Base-by-base conservation (phyloP, 2,113 vertebrate genomes). In the Elaphurus davidianus region DNA sequence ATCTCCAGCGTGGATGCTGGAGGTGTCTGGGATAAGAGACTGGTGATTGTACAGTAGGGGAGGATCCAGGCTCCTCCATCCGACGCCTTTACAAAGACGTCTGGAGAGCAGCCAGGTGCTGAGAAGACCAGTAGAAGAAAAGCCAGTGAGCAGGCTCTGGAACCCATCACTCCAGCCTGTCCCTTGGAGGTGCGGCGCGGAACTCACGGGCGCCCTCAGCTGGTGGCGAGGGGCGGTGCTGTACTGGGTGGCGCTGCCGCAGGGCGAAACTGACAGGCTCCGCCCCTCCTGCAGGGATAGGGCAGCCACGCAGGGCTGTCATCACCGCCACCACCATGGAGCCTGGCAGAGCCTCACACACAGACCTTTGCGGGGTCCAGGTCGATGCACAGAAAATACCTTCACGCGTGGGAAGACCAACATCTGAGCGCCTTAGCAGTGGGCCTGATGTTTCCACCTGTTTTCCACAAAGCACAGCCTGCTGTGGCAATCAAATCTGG, bases 181-280 rank as follows among this genome's bases (percentile, higher is more conserved):
- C 15, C 7, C 13, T 9, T 11, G 54, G 17, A 17, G 12, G 1
- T 28, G 50, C 0, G 5, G 79, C 17, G 16, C 7, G 17, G 43
- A 19, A 6, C 57, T 30, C 0, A 1, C 16, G 7, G 54, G 43
- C 19, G 43, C 19, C 64, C 40, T 40, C 14, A 17, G n/a, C 50
- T 33, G 33, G 23, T 5, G n/a, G 8, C 2, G 8, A 25, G 1
- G 19, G 25, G 33, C 4, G 12, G 8, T n/a, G 45, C 47, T 10
- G 7, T 4, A 19, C 54, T 7, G 52, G 60, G 45, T 21, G 81
- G 45, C 30, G 67, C 67, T 33, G 47, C 16, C 3, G 3, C n/a
- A 11, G 16, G 16, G 7, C 3, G 2, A 40, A 50, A 74, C 2
- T 0, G 1, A 60, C 0, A 9, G 6, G 2, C 15, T 16, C 36